Evolutionary conservation across 2,888 invertebrate species (phyloP).

Genomic region (Zaprionus bogoriensis): DNA sequence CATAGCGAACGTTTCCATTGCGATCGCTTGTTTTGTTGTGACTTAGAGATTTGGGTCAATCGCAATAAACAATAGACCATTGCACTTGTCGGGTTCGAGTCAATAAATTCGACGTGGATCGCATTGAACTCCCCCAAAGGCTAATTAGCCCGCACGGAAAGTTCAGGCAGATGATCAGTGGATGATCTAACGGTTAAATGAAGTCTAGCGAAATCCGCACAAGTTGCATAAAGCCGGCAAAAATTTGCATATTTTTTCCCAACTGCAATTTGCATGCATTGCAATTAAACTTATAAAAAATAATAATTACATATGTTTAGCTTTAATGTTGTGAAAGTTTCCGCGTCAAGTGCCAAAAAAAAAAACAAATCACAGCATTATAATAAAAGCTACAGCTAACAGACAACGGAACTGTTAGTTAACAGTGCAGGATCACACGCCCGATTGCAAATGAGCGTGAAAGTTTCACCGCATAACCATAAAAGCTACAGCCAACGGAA

Average conservation of each 20-base stretch:
- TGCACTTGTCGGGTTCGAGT: conserved; percentile 57
- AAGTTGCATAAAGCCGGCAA: conserved; percentile 23
- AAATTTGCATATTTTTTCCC: conserved; percentile 22
- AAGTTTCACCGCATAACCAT: too few species aligned
- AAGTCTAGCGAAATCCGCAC: conserved; percentile 19
- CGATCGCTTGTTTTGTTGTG: conserved; percentile 27
- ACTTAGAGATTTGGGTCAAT: conserved; percentile 68
- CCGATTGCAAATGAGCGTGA: too few species aligned
- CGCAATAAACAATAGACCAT: conserved; percentile 50
- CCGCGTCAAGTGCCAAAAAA: conserved; percentile 25
- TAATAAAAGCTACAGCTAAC: neutral
- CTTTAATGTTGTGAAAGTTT: conserved; percentile 57
- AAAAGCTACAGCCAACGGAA: neutral
- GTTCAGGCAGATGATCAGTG: conserved; percentile 1
- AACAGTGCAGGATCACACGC: too few species aligned
- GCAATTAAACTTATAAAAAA: conserved; percentile 18
- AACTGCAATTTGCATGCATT: conserved; percentile 20
- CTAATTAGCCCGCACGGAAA: conserved; percentile 20
- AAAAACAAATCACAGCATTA: conserved; percentile 21
- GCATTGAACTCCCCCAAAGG: conserved; percentile 46
- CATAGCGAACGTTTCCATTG: conserved; percentile 32
- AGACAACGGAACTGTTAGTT: neutral
- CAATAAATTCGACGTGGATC: conserved; percentile 43
- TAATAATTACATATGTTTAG: conserved; percentile 21
- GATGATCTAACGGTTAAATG: conserved; percentile 35